These are phyloP conservation scores for Cebuella pygmaea DNA, from an alignment of 2,797 vertebrate genomes.

Conservation along the genomic window DNA sequence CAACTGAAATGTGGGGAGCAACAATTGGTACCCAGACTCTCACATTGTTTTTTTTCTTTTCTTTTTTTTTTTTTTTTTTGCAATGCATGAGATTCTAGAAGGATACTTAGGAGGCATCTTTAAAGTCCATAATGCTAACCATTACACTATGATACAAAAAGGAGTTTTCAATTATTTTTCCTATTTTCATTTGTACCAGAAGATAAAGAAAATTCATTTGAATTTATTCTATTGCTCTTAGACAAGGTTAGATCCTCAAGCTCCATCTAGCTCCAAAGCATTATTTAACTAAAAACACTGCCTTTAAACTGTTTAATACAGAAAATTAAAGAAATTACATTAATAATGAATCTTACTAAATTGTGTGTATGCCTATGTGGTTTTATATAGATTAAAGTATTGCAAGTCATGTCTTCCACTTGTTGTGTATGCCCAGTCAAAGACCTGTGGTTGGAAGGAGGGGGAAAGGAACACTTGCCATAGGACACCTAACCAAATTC, in stretches of 20 bases:
- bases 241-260: background rate
- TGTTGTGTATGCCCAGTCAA: background rate
- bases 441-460: background rate
- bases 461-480: background rate
- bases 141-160: background rate
- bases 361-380: background rate
- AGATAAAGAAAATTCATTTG: background rate
- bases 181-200: background rate
- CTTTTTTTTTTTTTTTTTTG: background rate
- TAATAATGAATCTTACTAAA: background rate
- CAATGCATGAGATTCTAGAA: background rate
- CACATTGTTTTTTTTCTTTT: background rate
- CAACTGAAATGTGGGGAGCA: background rate
- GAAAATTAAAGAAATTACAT: background rate
- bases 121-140: background rate
- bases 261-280: background rate
- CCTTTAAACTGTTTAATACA: constrained; percentile 1
- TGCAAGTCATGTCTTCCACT: background rate
- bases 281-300: background rate
- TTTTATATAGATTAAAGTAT: background rate
- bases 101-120: background rate
- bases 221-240: background rate
- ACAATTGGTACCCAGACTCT: background rate
- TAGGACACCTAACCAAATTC: background rate
- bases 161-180: background rate